Base-by-base conservation (phyloP, 2,113 vertebrate species). In the Potamarius usumacintae region DNA sequence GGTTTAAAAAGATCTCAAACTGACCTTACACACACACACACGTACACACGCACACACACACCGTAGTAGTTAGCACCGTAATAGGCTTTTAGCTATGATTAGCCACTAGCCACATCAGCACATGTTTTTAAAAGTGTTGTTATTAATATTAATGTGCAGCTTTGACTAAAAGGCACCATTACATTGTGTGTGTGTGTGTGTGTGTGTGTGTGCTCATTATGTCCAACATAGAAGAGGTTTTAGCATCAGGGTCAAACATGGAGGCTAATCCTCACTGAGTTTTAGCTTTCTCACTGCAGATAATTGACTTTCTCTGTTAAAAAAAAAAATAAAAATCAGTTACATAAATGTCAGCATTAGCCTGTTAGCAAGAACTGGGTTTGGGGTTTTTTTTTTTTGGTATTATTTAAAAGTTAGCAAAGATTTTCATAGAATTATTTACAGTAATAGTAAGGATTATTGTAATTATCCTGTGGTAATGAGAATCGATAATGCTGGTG, bases 81-180 rank as follows among this genome's bases (percentile, higher is more conserved):
- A 96, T 95, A 92, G 93, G 92, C 93, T 96, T 96, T 95, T 95
- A 95, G 94, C 93, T 94, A 90, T 92, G 93, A 93, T 92, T 93
- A 91, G 86, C 88, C 69, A 65, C 88, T 90, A 90, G 92, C 92
- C 90, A 92, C 92, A 92, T 92, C 93, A 90, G 93, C 88, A 74
- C 87, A 90, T 92, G 94, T 92, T 95, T 95, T 95, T 95, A 95
- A 92, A 94, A 89, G 90, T 94, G 95, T 96, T 90, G 85, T 87
- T 83, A 91, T 91, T 96, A 95, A 95, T 96, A 96, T 96, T 95
- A 95, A 96, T 95, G 95, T 92, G 89, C 91, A 89, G 91, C 90
- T 91, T 93, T 93, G 84, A 91, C 94, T 94, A 90, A 94, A 93
- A 94, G 93, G 86, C 88, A 92, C 93, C 92, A 95, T 81, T 95